Evolutionary conservation across 2,888 invertebrate genomes (phyloP).

Genomic region (Drosophila hawaiiensis): DNA sequence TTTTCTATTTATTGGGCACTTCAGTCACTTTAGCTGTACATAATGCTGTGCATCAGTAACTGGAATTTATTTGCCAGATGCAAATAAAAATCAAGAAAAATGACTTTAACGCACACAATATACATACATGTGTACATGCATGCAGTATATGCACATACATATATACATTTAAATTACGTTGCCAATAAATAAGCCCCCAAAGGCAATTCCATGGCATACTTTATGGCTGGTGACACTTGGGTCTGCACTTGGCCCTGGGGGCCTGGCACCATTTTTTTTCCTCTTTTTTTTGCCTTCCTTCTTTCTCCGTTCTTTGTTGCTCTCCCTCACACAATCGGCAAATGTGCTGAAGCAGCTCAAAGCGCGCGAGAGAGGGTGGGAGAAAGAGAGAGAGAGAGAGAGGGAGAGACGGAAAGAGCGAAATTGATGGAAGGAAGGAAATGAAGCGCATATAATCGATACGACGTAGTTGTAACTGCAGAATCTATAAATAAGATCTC

Average conservation of each 20-base stretch:
- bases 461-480: conserved; percentile 26
- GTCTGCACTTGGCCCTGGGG: conserved; percentile 20
- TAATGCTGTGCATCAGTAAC: conserved; percentile 18
- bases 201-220: conserved; percentile 59
- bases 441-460: conserved; percentile 37
- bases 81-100: conserved; percentile 54
- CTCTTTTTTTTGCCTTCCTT: neutral
- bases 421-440: neutral
- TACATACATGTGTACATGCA: too few species aligned
- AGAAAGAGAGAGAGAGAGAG: neutral
- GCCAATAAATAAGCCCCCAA: conserved; percentile 56
- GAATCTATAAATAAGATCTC: conserved; percentile 51
- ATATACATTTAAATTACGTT: conserved; percentile 44
- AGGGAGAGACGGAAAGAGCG: neutral
- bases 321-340: neutral
- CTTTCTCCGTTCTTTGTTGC: neutral
- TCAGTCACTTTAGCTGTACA: neutral
- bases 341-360: conserved; percentile 1
- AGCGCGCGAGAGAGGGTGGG: neutral
- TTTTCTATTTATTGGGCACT: neutral
- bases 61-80: conserved; percentile 39
- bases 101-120: conserved; percentile 35
- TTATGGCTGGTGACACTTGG: conserved; percentile 60
- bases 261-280: conserved; percentile 19
- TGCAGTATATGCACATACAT: neutral